Conservation (phyloP, 2,113 vertebrate genomes). For the Cyprichromis sp. region DNA sequence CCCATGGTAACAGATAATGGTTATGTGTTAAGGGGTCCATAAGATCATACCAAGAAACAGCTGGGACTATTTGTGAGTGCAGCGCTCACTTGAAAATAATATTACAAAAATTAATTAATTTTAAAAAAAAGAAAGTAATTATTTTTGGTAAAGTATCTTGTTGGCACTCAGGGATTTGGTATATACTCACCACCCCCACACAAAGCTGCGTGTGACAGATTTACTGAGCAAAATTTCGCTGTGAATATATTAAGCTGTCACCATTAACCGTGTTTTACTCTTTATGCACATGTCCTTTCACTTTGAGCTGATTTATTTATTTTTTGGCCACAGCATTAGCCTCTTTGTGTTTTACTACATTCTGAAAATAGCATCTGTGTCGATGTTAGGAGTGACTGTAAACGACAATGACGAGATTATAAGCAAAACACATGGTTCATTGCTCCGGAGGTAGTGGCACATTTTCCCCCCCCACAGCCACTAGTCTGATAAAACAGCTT, state of each 20-base stretch:
- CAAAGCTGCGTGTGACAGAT: not conserved
- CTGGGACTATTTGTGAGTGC: not conserved
- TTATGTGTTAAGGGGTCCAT: not conserved
- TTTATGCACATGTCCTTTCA: not conserved
- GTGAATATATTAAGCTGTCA: not conserved
- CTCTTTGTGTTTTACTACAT: not conserved
- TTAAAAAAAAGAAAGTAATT: accelerated
- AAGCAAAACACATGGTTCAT: not conserved
- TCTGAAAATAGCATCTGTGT: not conserved
- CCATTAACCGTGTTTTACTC: not conserved
- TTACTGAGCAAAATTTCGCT: not conserved
- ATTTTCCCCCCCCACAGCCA: accelerated
- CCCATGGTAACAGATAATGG: not conserved
- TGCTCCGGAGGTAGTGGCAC: not conserved
- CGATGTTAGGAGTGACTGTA: not conserved
- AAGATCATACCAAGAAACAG: not conserved
- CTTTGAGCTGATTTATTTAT: not conserved
- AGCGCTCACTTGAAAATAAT: not conserved
- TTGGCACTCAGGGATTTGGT: not conserved
- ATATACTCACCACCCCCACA: not conserved
- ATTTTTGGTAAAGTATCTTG: not conserved
- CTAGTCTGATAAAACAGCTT: not conserved
- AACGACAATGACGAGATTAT: not conserved
- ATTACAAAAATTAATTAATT: not conserved
- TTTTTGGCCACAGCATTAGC: not conserved